Evolutionary conservation across 2,113 vertebrate genomes (phyloP).

Genomic region (Paramisgurnus dabryanus): DNA sequence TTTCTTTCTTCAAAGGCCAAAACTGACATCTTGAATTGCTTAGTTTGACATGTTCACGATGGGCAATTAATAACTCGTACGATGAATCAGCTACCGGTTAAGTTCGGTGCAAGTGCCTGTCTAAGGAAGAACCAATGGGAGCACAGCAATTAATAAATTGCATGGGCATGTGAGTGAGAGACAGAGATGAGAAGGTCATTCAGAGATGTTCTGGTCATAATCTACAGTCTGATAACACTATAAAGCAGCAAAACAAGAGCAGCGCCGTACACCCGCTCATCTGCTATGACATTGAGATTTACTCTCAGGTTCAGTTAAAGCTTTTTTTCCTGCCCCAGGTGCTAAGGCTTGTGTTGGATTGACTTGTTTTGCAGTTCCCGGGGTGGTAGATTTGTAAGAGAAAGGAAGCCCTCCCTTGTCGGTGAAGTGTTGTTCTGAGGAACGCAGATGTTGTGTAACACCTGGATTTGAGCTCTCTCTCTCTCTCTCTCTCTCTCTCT

Average conservation of each 20-base stretch:
- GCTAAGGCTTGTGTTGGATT: background rate
- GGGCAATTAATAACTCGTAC: background rate
- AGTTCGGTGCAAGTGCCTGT: background rate
- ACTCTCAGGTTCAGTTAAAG: slow-evolving; percentile 5
- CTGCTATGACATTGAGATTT: background rate
- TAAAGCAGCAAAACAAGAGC: too few species aligned
- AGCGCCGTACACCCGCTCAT: background rate
- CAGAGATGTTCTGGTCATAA: too few species aligned
- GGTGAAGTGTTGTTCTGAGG: slow-evolving; percentile 35
- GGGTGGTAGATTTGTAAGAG: background rate
- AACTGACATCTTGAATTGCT: too few species aligned
- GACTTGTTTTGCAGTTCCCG: slow-evolving; percentile 16
- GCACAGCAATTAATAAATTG: too few species aligned
- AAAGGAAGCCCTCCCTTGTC: slow-evolving; percentile 28
- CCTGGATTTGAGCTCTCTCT: slow-evolving; percentile 36
- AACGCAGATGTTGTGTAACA: slow-evolving; percentile 43
- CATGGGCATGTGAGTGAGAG: too few species aligned
- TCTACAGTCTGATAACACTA: too few species aligned
- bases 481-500: background rate
- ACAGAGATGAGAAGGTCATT: too few species aligned
- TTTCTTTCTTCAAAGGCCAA: background rate
- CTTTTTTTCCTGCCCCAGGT: background rate
- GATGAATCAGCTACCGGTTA: background rate
- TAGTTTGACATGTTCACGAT: too few species aligned
- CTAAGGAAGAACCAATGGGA: too few species aligned